Base-by-base conservation (phyloP, 2,888 invertebrate genomes). In the Stenurella melanura region DNA sequence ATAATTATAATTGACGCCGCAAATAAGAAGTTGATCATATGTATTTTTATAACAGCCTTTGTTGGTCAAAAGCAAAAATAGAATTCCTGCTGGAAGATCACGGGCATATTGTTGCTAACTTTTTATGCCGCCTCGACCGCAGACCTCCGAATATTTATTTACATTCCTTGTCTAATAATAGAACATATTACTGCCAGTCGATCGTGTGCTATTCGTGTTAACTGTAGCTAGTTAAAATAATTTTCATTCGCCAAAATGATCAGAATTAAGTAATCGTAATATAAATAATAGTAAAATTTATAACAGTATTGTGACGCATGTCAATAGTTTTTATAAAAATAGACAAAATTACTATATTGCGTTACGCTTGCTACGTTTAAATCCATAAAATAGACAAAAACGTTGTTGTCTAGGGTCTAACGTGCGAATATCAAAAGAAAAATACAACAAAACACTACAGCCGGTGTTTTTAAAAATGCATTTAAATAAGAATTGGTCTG, bases 101-200 rank as follows among this genome's bases (percentile, higher is more conserved):
- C 30, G 72, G 63, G 38, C 69, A 68, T 30, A 68, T 54, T 68
- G 64, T 66, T 66, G 64, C 68, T 68, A 56, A 68, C 68, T 57
- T 69, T 69, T 38, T 15, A 57, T 57, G 11, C 58, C 19, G 34
- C 61, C 26, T 12, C 63, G 15, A 21, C 38, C 42, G 15, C 26
- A 38, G 30, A 21, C 57, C 18, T 12, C 21, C 61, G 50, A 73
- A 63, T 73, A 34, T 73, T 73, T 73, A 73, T 73, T 73, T 73
- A 71, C 64, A 63, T 73, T 63, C 72, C 63, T 19, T 17, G 26
- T 73, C 72, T 73, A 73, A 73, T 54, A 73, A 64, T 73, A 73
- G 72, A 61, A 63, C 21, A 61, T 73, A 56, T 54, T 50, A 58
- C 26, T 15, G 56, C 72, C 50, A 64, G 21, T 26, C 21, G 61